phyloP scores from a whole-genome alignment of 2,113 vertebrate species.

The Drymodes brunneopygia region DNA sequence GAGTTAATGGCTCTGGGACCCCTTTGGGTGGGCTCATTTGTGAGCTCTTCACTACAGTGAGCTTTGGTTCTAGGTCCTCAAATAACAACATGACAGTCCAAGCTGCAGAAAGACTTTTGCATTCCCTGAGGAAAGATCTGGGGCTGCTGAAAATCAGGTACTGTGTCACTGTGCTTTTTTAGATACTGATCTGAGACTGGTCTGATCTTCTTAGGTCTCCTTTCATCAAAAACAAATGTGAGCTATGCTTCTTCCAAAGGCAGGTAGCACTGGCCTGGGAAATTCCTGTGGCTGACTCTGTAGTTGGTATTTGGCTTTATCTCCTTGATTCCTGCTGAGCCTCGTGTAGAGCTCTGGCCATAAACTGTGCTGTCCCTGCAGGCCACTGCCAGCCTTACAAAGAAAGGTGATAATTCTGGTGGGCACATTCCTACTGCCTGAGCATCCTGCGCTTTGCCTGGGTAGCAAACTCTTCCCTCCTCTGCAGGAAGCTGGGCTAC shows the following conservation, averaged over 20 bases:
- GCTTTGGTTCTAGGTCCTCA: conserved; percentile 58
- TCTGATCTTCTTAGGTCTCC: background rate
- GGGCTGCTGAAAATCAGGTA: conserved; percentile 67
- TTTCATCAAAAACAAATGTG: background rate
- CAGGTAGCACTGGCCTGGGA: background rate
- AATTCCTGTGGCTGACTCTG: background rate
- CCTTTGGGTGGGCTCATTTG: fast-evolving
- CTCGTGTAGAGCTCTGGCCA: background rate
- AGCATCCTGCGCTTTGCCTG: background rate
- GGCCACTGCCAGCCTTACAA: background rate
- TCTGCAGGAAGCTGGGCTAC: background rate
- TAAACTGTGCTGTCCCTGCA: background rate
- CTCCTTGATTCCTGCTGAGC: background rate
- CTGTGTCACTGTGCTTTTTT: background rate
- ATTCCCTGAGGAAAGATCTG: background rate
- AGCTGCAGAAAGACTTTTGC: conserved; percentile 20
- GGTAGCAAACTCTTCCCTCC: background rate
- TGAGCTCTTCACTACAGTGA: background rate
- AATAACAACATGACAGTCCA: conserved; percentile 35
- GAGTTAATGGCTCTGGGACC: conserved; percentile 54
- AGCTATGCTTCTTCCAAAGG: background rate
- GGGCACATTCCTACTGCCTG: background rate
- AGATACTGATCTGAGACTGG: background rate
- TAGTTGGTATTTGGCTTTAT: background rate
- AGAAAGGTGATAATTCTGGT: background rate